Evolutionary conservation across 2,797 vertebrate genomes (phyloP).

Genomic region (Botia kubotai): DNA sequence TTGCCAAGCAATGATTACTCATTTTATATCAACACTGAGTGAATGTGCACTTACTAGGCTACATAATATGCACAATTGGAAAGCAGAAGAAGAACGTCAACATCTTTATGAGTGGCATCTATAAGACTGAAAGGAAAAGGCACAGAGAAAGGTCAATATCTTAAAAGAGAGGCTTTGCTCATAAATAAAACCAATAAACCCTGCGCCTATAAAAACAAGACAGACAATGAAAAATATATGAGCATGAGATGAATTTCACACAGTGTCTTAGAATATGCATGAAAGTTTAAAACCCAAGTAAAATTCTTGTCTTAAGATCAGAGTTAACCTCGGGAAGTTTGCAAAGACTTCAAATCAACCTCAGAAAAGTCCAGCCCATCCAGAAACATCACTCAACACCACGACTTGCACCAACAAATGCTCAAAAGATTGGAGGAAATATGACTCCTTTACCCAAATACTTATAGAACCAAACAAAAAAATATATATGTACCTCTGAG

Average conservation of each 20-base stretch:
- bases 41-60: slow-evolving; percentile 89
- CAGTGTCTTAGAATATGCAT: neutral
- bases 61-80: slow-evolving; percentile 97
- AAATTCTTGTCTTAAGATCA: slow-evolving; percentile 24
- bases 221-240: neutral
- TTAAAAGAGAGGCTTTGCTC: slow-evolving; percentile 11
- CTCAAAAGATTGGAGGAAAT: slow-evolving; percentile 37
- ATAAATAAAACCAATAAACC: slow-evolving; percentile 1
- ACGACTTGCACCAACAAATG: slow-evolving; percentile 39
- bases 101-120: slow-evolving; percentile 93
- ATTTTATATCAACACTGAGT: slow-evolving; percentile 2
- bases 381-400: slow-evolving; percentile 15
- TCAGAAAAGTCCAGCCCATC: slow-evolving; percentile 35
- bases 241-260: neutral
- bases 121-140: slow-evolving; percentile 81
- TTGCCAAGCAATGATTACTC: neutral
- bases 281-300: slow-evolving; percentile 11
- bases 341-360: neutral
- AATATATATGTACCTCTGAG: slow-evolving; percentile 49
- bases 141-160: neutral
- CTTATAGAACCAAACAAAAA: neutral
- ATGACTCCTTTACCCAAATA: slow-evolving; percentile 44
- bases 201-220: neutral
- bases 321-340: neutral
- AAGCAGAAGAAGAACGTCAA: slow-evolving; percentile 94